These are phyloP conservation scores for Thomomys bottae DNA, from an alignment of 2,113 vertebrate genomes.

Conservation along the genomic window DNA sequence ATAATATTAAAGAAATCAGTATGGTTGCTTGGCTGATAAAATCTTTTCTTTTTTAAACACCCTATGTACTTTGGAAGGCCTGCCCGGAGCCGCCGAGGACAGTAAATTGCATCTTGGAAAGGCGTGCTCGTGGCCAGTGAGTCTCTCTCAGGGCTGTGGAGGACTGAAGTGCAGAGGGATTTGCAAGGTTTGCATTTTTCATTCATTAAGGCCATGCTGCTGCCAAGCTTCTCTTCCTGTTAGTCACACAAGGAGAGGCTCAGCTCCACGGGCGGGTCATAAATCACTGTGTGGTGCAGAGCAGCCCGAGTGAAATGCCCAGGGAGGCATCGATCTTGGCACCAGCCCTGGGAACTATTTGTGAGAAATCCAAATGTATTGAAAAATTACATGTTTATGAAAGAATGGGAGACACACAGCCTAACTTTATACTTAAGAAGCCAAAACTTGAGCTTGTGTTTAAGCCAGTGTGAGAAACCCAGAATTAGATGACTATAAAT, in stretches of 20 bases:
- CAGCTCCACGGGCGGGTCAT: slow-evolving; percentile 1
- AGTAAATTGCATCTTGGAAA: slow-evolving; percentile 64
- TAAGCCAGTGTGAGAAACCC: slow-evolving; percentile 46
- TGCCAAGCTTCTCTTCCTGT: slow-evolving; percentile 81
- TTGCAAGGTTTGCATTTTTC: slow-evolving; percentile 79
- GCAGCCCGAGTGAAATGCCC: slow-evolving; percentile 38
- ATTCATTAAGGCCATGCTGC: slow-evolving; percentile 73
- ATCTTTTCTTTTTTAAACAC: slow-evolving; percentile 50
- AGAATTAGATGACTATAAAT: slow-evolving; percentile 29
- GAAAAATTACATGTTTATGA: slow-evolving; percentile 62
- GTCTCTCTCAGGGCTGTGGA: slow-evolving; percentile 61
- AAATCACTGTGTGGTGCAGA: slow-evolving; percentile 48
- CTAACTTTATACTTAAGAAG: slow-evolving; percentile 60
- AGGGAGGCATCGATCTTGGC: slow-evolving; percentile 57
- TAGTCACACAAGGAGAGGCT: slow-evolving; percentile 70
- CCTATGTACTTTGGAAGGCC: slow-evolving; percentile 33
- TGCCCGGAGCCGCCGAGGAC: not conserved
- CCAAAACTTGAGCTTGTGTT: slow-evolving; percentile 20
- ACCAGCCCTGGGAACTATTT: slow-evolving; percentile 35
- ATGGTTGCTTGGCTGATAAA: slow-evolving; percentile 15
- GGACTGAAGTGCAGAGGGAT: slow-evolving; percentile 72
- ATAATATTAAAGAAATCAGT: not conserved
- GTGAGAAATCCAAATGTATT: slow-evolving; percentile 70
- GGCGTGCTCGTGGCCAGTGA: slow-evolving; percentile 66
- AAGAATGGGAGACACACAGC: slow-evolving; percentile 7